Base-by-base conservation (phyloP, 2,888 invertebrate species). In the Rhamnusium bicolor region DNA sequence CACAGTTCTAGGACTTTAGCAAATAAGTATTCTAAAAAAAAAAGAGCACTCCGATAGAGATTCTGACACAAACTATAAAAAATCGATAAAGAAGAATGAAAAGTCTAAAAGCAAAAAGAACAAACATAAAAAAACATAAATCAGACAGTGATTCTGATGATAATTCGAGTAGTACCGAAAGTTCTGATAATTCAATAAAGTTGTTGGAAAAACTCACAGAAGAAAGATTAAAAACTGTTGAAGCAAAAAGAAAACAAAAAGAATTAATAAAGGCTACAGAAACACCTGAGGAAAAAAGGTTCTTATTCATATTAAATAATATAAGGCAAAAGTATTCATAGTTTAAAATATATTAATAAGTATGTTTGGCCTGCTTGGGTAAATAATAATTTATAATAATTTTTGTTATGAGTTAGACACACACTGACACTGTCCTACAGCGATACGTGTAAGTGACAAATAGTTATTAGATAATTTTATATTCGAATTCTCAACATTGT, bases 281-380 rank as follows among this genome's bases (percentile, higher is more conserved):
- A 89, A 98, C 98, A 0, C 96, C 98, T 0, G 98, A 98, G 87
- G 98, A 99, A 86, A 99, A 99, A 86, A 90, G 92, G 90, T 81
- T 53, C 7, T 1, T 72, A 12, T 21, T n/a, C n/a, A 21, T 24
- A n/a, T 51, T 51, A 5, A 46, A 14, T 47, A 3, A 16, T 51
- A 51, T 16, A 18, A n/a, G n/a, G n/a, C n/a, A n/a, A n/a, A n/a
- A n/a, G n/a, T n/a, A n/a, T n/a, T n/a, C n/a, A n/a, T n/a, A n/a
- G n/a, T n/a, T n/a, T n/a, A n/a, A n/a, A n/a, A n/a, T n/a, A n/a
- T n/a, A n/a, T n/a, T n/a, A n/a, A n/a, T n/a, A n/a, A n/a, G n/a
- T n/a, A n/a, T n/a, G n/a, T n/a, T n/a, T n/a, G n/a, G n/a, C n/a
- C n/a, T n/a, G n/a, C n/a, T n/a, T n/a, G n/a, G n/a, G n/a, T n/a